phyloP scores from a whole-genome alignment of 1,140 invertebrate species.

The Calliopsis andreniformis region DNA sequence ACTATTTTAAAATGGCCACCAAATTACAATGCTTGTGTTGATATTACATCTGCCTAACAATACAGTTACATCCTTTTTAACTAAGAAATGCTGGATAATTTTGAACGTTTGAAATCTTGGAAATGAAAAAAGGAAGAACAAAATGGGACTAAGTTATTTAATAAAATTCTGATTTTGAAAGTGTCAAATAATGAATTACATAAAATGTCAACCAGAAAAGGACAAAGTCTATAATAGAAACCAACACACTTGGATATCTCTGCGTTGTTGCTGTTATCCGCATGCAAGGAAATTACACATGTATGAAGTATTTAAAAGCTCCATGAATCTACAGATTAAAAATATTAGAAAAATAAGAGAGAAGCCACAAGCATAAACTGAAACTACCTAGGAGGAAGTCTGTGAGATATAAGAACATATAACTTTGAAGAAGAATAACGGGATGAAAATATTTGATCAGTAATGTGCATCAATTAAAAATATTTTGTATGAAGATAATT shows the following conservation, averaged over 20 bases:
- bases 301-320: neutral
- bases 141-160: too few species aligned
- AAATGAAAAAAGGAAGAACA: too few species aligned
- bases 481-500: neutral
- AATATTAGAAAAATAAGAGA: conserved; percentile 1
- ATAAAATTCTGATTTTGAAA: too few species aligned
- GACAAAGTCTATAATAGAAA: too few species aligned
- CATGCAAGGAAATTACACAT: conserved; percentile 4
- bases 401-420: neutral
- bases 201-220: too few species aligned
- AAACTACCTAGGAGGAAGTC: neutral
- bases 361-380: neutral
- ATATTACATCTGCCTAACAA: too few species aligned
- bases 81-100: too few species aligned
- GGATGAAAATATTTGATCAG: neutral
- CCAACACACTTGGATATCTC: neutral
- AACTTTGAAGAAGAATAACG: conserved; percentile 3
- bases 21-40: neutral
- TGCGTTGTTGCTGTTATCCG: neutral
- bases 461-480: neutral
- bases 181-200: too few species aligned
- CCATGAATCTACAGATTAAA: neutral
- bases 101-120: too few species aligned
- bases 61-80: too few species aligned
- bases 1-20: neutral